Evolutionary conservation across 35 echinoderm and acorn worm species (phyloP).

Genomic region (Lytechinus pictus): DNA sequence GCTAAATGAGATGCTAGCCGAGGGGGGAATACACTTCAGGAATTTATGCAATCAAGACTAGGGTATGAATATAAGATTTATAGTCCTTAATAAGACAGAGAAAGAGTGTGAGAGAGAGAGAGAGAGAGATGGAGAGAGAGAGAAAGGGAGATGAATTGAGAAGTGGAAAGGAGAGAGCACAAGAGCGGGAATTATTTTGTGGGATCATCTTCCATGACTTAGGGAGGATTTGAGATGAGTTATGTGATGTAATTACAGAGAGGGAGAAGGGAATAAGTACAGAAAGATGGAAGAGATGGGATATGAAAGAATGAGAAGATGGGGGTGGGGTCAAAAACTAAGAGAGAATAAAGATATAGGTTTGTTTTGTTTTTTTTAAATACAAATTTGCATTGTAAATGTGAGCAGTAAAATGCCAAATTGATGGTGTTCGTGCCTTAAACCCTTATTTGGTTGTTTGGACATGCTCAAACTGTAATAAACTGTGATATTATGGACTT

Average conservation of each 20-base stretch:
- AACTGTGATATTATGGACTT: no score
- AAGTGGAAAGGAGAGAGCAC: no score
- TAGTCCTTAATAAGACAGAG: background rate
- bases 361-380: no score
- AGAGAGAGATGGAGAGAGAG: background rate
- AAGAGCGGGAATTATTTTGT: background rate
- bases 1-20: background rate
- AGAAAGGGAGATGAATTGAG: background rate
- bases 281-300: background rate
- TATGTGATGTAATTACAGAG: conserved; percentile 5
- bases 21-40: background rate
- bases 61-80: conserved; percentile 13
- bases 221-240: background rate
- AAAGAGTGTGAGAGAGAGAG: background rate
- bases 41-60: background rate
- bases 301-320: background rate
- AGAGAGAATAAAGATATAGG: no score
- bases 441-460: no score
- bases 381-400: no score
- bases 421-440: no score
- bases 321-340: no score
- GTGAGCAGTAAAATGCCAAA: no score
- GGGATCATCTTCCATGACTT: background rate
- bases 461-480: no score
- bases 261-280: background rate